Percentiles rank a stretch among this genome's conserved stretches.
Conservation (phyloP, 92 coral and sea anemone genomes). For the Pocillopora grandis region DNA sequence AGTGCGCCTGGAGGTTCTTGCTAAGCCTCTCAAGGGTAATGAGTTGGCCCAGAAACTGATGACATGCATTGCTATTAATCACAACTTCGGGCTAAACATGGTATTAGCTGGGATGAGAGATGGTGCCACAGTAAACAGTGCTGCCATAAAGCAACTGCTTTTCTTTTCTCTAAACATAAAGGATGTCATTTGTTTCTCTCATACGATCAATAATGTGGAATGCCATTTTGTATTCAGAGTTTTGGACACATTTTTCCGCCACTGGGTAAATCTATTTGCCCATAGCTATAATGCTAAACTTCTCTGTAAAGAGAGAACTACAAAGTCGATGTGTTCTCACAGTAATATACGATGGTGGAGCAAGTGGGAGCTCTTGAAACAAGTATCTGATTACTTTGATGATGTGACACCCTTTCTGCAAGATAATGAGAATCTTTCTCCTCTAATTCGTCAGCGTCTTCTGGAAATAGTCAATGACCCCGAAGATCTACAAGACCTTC, state of each 20-base stretch:
- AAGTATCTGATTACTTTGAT: too few species aligned
- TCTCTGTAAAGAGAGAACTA: not conserved
- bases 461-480: too few species aligned
- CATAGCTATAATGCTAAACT: not conserved
- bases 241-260: not conserved
- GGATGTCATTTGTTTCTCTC: conserved; percentile 1
- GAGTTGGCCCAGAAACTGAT: conserved; percentile 52
- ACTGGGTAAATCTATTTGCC: not conserved
- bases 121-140: conserved; percentile 40
- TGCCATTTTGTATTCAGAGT: not conserved
- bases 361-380: too few species aligned
- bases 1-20: conserved; percentile 49
- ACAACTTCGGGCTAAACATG: conserved; percentile 51
- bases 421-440: too few species aligned
- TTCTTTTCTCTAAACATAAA: conserved; percentile 26
- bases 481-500: too few species aligned
- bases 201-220: not conserved
- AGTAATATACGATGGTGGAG: too few species aligned
- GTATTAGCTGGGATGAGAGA: conserved; percentile 47
- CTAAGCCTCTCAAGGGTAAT: conserved; percentile 47
- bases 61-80: conserved; percentile 36
- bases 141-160: conserved; percentile 47
- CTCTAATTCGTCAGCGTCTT: too few species aligned
- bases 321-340: too few species aligned
- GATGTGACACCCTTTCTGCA: too few species aligned